Evolutionary conservation across 1,140 invertebrate genomes (phyloP).

Genomic region (Drosophila arizonae): DNA sequence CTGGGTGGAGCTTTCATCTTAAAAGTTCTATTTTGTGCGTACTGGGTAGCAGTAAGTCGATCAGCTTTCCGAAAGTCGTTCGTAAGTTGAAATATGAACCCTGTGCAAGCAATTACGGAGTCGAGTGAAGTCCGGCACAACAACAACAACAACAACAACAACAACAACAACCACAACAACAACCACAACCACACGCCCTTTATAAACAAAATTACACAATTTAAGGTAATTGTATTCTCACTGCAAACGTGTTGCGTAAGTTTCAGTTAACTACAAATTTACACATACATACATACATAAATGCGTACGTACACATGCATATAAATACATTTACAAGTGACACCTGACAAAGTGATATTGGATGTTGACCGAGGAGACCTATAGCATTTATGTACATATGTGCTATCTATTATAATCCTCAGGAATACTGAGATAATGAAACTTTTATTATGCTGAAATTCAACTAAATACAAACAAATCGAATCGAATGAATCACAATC

Average conservation of each 20-base stretch:
- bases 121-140: constrained; percentile 2
- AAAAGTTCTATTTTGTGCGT: too few relatives aligned
- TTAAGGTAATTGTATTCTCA: constrained; percentile 56
- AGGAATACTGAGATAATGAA: too few relatives aligned
- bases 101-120: constrained; percentile 20
- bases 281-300: neutral
- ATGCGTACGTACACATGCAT: too few relatives aligned
- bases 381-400: too few relatives aligned
- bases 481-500: too few relatives aligned
- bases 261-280: neutral
- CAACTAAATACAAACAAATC: too few relatives aligned
- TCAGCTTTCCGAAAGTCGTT: neutral
- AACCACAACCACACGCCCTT: constrained; percentile 26
- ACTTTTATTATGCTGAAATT: too few relatives aligned
- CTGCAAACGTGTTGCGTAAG: constrained; percentile 11
- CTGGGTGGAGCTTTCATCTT: too few relatives aligned
- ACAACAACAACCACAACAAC: neutral
- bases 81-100: constrained; percentile 55
- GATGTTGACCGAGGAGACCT: too few relatives aligned
- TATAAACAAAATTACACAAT: constrained; percentile 59
- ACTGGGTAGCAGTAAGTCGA: neutral
- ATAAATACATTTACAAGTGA: too few relatives aligned
- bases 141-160: neutral
- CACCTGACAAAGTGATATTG: too few relatives aligned
- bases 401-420: too few relatives aligned